Conservation (phyloP, 2,888 invertebrate genomes). For the Rhingia rostrata region DNA sequence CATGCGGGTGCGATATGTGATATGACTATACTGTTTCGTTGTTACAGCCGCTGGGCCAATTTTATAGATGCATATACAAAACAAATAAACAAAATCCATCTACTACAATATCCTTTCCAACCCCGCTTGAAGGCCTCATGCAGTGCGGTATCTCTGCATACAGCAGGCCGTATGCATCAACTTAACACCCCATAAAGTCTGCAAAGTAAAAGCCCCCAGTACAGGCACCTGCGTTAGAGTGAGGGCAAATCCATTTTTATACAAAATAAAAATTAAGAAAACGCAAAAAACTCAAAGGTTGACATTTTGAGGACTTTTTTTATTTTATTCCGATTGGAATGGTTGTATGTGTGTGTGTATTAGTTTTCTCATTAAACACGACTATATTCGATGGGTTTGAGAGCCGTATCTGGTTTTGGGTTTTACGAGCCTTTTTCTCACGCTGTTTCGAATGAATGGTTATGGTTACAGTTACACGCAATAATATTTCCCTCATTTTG, state of each 20-base stretch:
- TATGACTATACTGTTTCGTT: slow-evolving; percentile 26
- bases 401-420: slow-evolving; percentile 25
- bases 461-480: slow-evolving; percentile 35
- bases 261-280: slow-evolving; percentile 72
- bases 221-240: background rate
- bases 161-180: slow-evolving; percentile 44
- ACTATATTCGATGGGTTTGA: slow-evolving; percentile 18
- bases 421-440: slow-evolving; percentile 33
- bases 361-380: slow-evolving; percentile 54
- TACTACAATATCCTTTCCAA: background rate
- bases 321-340: slow-evolving; percentile 33
- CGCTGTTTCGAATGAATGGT: slow-evolving; percentile 36
- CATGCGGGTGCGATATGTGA: slow-evolving; percentile 58
- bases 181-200: slow-evolving; percentile 70
- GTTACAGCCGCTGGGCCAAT: slow-evolving; percentile 49
- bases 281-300: slow-evolving; percentile 72
- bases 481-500: slow-evolving; percentile 33
- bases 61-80: slow-evolving; percentile 50
- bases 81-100: background rate
- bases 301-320: slow-evolving; percentile 64
- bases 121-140: background rate
- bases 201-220: slow-evolving; percentile 3
- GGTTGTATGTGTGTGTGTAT: slow-evolving; percentile 4
- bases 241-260: slow-evolving; percentile 38
- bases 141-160: background rate